Evolutionary conservation across 1,140 invertebrate species (phyloP), one percentile per base, ranked within the genome.

Genomic region (Lordiphosa stackelbergi): DNA sequence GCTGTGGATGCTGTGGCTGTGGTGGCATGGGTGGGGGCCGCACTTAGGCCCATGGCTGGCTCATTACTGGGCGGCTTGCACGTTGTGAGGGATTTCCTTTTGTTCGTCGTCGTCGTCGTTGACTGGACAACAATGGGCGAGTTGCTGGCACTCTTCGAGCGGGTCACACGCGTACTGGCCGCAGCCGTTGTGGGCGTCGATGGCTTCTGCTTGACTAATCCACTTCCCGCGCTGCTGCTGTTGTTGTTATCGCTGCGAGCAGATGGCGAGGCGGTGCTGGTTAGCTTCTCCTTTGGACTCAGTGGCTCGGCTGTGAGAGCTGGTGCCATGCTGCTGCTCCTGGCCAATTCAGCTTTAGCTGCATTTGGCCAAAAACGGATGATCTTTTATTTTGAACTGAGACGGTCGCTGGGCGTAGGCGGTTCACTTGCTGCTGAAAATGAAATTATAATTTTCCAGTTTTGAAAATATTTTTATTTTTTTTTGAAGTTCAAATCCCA

Each of bases 271-370:
- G 83, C 73, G 22, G 63, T 78, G 56, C 63, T 85, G 5, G 73
- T 73, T 45, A 87, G 58, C 58, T 87, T 87, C 66, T 87, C 85
- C 45, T 79, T 87, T 37, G 78, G 70, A 74, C 83, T 87, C 58
- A 87, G 55, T 79, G 89, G 88, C 85, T 89, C 88, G 35, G 89
- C 88, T 38, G 89, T 88, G 60, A 90, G 90, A 87, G 90, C 90
- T 87, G 90, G 90, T 88, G 90, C 90, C 90, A 91, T 91, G 58
- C 59, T 87, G 52, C 52, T 42, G 41, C 56, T 37, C 5, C 46
- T 51, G 24, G 52, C 58, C 57, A 60, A 46, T 48, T 62, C 66
- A 54, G 58, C 40, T 16, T 46, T 38, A 57, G 48, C 66, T 70
- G 62, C 66, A 66, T 58, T 46, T 41, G 35, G 28, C 47, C 28